phyloP scores from a whole-genome alignment of 1,140 invertebrate species.

The Anadara kagoshimensis region DNA sequence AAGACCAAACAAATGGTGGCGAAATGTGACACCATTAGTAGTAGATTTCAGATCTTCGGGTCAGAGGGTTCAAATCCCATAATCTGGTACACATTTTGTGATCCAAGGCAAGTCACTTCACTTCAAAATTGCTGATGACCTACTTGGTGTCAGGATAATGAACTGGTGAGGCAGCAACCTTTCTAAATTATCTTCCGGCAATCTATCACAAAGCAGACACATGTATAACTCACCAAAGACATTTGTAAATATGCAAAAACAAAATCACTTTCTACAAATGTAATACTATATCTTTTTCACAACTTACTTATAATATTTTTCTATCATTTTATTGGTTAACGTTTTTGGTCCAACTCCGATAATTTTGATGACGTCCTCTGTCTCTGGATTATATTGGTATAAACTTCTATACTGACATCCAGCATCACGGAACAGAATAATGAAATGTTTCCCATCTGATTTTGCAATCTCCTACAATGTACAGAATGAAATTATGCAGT shows the following conservation, averaged over 20 bases:
- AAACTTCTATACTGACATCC: slow-evolving; percentile 98
- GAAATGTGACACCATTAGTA: too few species aligned
- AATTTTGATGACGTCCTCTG: slow-evolving; percentile 92
- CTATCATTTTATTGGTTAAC: slow-evolving; percentile 98
- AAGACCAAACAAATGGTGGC: too few species aligned
- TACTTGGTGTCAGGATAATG: too few species aligned
- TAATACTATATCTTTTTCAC: slow-evolving; percentile 4
- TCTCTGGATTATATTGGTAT: slow-evolving; percentile 96
- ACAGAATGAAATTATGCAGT: background rate
- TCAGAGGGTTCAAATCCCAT: background rate
- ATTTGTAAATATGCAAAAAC: too few species aligned
- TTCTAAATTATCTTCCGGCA: too few species aligned
- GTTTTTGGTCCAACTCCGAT: slow-evolving; percentile 96
- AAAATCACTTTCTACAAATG: background rate
- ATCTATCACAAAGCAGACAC: too few species aligned
- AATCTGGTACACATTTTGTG: background rate
- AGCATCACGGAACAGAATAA: slow-evolving; percentile 97
- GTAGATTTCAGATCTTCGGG: background rate
- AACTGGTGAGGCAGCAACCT: too few species aligned
- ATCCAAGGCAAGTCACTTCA: background rate
- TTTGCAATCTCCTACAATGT: slow-evolving; percentile 85
- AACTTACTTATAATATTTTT: slow-evolving; percentile 99
- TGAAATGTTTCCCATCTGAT: slow-evolving; percentile 97
- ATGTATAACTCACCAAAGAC: too few species aligned
- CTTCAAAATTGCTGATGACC: too few species aligned